Evolutionary conservation across 2,888 invertebrate genomes (phyloP).

Genomic region (Chaitophorus viminalis): DNA sequence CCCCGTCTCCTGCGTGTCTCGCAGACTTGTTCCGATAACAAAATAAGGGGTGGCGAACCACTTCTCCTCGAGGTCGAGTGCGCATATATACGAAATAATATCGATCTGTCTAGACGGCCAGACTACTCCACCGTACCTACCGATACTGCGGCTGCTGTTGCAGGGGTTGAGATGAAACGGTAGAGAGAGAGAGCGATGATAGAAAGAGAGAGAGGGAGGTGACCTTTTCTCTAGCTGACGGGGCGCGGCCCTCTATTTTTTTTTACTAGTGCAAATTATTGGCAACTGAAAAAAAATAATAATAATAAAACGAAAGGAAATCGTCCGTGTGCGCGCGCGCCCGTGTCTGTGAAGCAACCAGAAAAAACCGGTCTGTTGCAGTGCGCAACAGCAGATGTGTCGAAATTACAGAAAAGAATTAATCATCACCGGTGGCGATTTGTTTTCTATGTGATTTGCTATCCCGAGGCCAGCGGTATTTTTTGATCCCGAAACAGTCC

Average conservation of each 20-base stretch:
- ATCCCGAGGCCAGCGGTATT: not conserved
- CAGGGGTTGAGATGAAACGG: not conserved
- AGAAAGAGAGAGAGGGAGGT: not conserved
- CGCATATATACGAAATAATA: constrained; percentile 36
- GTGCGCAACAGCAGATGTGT: constrained; percentile 46
- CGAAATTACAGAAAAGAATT: constrained; percentile 50
- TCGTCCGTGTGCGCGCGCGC: not conserved
- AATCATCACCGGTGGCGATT: constrained; percentile 45
- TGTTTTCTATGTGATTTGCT: constrained; percentile 6
- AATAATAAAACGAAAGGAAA: constrained; percentile 38
- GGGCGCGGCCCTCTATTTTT: constrained; percentile 45
- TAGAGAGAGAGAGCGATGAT: not conserved
- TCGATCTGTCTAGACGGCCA: constrained; percentile 59
- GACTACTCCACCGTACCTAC: not conserved
- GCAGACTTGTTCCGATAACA: not conserved
- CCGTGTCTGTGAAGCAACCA: constrained; percentile 31
- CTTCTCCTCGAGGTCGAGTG: constrained; percentile 27
- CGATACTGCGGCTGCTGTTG: constrained; percentile 4
- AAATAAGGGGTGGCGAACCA: not conserved
- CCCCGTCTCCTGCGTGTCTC: not conserved
- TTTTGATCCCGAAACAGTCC: not conserved
- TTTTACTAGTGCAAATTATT: constrained; percentile 18
- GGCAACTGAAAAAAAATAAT: constrained; percentile 17
- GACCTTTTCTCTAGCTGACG: constrained; percentile 36
- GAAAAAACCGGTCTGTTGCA: constrained; percentile 50